phyloP scores from a whole-genome alignment of 1,140 invertebrate genomes.

The Scylla paramamosain region DNA sequence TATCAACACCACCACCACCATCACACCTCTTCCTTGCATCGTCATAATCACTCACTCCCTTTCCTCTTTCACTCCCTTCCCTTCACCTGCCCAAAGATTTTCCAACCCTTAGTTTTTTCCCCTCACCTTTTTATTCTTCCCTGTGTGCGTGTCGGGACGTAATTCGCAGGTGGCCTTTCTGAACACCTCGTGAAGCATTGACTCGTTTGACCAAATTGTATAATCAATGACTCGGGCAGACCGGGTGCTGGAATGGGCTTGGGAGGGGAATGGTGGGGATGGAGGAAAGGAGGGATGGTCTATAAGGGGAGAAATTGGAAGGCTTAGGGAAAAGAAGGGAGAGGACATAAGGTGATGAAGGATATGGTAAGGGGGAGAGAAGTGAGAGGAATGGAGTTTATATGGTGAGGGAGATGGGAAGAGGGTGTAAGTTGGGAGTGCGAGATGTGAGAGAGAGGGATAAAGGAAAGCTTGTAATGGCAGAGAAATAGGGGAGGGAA shows the following conservation, averaged over 20 bases:
- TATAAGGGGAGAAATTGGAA: not conserved
- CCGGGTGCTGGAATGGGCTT: conserved; percentile 35
- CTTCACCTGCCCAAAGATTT: not conserved
- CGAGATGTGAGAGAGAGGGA: not conserved
- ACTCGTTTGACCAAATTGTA: conserved; percentile 73
- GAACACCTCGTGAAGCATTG: conserved; percentile 75
- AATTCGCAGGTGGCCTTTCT: conserved; percentile 70
- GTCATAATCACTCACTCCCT: not conserved
- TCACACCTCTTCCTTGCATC: no score
- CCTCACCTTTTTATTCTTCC: not conserved
- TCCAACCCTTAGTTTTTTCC: not conserved
- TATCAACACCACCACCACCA: not conserved
- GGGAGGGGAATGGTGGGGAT: not conserved
- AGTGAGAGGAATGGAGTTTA: not conserved
- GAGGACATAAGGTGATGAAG: not conserved
- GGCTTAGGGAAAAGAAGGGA: not conserved
- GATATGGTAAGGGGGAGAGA: not conserved
- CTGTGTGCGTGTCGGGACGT: conserved; percentile 38
- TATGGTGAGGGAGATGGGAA: no score
- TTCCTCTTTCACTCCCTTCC: not conserved
- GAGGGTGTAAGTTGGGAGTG: not conserved
- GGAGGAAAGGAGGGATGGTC: not conserved
- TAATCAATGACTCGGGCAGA: conserved; percentile 72
- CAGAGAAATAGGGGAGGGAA: not conserved
- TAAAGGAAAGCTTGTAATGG: no score